Evolutionary conservation across 2,888 invertebrate species (phyloP).

Genomic region (Mythimna ferrago): DNA sequence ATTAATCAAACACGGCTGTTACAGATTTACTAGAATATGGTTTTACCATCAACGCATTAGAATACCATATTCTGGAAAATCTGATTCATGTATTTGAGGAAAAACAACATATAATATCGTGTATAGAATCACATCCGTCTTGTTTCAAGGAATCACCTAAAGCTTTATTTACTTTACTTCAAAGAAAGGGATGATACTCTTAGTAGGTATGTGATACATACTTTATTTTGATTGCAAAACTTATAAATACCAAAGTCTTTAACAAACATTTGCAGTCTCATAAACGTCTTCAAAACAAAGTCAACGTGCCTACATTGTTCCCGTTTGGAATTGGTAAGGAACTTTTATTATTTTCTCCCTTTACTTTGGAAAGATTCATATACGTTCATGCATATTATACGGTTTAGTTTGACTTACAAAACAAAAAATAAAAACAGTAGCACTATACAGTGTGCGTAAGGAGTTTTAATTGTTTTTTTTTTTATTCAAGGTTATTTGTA

Average conservation of each 20-base stretch:
- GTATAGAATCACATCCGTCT: constrained; percentile 22
- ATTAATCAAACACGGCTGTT: not conserved
- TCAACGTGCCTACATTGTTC: constrained; percentile 10
- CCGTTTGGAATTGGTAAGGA: constrained; percentile 11
- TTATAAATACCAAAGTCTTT: constrained; percentile 30
- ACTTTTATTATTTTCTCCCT: not conserved
- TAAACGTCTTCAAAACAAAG: constrained; percentile 13
- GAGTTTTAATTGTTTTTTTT: constrained; percentile 15
- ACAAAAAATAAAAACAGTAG: constrained; percentile 17
- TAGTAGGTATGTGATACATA: constrained; percentile 9
- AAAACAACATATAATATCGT: not conserved
- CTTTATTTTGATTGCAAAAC: constrained; percentile 13
- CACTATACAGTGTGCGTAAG: not conserved
- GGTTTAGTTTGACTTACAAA: too few relatives aligned
- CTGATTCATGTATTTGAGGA: constrained; percentile 29
- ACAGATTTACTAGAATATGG: not conserved
- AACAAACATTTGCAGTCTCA: constrained; percentile 6
- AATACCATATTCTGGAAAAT: constrained; percentile 20
- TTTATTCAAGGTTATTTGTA: constrained; percentile 14
- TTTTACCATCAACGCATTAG: not conserved
- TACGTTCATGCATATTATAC: too few relatives aligned
- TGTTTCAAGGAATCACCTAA: constrained; percentile 19
- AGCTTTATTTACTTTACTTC: constrained; percentile 7
- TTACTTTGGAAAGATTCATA: not conserved
- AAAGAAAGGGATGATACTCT: constrained; percentile 22